These are phyloP conservation scores for Lamprologus speciosus DNA, from an alignment of 2,113 vertebrate species.

Conservation along the genomic window DNA sequence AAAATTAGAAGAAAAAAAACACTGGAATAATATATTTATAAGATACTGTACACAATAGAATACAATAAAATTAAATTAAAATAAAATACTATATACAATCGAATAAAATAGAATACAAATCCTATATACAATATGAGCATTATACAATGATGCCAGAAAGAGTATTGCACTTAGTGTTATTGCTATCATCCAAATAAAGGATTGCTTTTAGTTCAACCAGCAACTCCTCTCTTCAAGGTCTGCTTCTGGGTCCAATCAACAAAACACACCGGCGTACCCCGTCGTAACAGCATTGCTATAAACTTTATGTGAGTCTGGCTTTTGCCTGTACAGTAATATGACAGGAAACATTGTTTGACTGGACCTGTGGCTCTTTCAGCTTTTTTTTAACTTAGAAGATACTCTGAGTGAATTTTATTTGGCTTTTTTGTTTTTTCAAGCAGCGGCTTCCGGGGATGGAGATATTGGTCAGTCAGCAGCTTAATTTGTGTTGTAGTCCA, in stretches of 20 bases:
- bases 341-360: background rate
- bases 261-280: background rate
- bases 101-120: no score
- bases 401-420: background rate
- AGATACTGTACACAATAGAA: no score
- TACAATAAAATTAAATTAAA: no score
- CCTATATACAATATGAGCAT: background rate
- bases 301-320: background rate
- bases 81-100: no score
- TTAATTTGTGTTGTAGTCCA: background rate
- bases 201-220: background rate
- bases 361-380: background rate
- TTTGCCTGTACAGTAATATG: background rate
- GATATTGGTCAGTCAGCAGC: background rate
- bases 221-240: background rate
- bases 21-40: no score
- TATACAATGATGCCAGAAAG: background rate
- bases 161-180: background rate
- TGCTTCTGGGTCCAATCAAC: background rate
- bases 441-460: background rate
- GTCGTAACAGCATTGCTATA: background rate
- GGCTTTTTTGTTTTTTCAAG: background rate
- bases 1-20: no score
- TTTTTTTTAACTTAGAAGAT: background rate
- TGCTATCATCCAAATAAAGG: background rate